phyloP scores from a whole-genome alignment of 1,140 invertebrate genomes.

The Laupala kohalensis region DNA sequence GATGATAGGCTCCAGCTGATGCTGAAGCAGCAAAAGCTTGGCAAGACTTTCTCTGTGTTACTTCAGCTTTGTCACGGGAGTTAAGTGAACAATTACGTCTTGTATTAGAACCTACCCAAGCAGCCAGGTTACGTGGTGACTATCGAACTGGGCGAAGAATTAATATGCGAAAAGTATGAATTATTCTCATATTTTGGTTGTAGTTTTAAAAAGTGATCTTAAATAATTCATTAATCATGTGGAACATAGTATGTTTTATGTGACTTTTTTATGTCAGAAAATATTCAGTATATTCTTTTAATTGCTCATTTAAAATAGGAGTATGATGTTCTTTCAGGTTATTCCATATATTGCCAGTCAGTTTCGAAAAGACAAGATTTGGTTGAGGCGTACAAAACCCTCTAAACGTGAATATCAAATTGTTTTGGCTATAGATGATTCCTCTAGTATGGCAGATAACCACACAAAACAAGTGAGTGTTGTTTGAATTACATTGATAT shows the following conservation, averaged over 20 bases:
- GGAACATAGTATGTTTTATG: too few relatives aligned
- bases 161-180: conserved; percentile 93
- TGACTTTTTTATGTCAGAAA: too few relatives aligned
- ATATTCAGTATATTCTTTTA: too few relatives aligned
- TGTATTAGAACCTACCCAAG: conserved; percentile 88
- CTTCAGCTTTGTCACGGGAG: conserved; percentile 62
- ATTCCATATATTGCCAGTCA: conserved; percentile 98
- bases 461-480: conserved; percentile 57
- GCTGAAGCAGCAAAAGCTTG: conserved; percentile 37
- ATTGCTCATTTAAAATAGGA: neutral
- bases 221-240: too few relatives aligned
- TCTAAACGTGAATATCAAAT: conserved; percentile 95
- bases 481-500: neutral
- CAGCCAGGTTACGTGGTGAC: conserved; percentile 82
- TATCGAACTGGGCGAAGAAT: conserved; percentile 92
- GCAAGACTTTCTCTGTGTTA: conserved; percentile 42
- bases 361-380: conserved; percentile 98
- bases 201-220: neutral
- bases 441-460: conserved; percentile 83
- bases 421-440: conserved; percentile 92
- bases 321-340: conserved; percentile 32
- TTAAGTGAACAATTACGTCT: conserved; percentile 87
- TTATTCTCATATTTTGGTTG: too few relatives aligned
- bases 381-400: conserved; percentile 89
- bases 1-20: conserved; percentile 29